A percentile compares a stretch with the other conserved stretches of the same genome.
Conservation (phyloP, 2,888 invertebrate genomes). For the Callinectes sapidus region DNA sequence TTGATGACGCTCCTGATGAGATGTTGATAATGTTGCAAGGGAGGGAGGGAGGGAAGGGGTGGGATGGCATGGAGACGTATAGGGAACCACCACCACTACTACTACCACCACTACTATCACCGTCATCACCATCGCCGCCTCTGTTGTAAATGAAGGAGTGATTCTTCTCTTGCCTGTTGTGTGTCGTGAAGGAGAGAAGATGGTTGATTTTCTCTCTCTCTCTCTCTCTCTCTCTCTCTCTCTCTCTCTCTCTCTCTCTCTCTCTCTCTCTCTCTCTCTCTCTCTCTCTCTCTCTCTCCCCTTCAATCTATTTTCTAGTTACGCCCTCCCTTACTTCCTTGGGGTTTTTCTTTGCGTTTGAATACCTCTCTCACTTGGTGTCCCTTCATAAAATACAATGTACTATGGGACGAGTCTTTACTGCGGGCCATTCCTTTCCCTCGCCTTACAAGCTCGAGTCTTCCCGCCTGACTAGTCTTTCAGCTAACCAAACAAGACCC, state of each 20-base stretch:
- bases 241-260: neutral
- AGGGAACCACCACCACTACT: neutral
- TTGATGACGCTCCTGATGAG: slow-evolving; percentile 30
- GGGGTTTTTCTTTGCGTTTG: neutral
- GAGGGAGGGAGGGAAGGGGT: neutral
- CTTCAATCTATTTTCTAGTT: neutral
- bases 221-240: neutral
- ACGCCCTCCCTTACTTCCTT: neutral
- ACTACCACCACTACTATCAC: no score
- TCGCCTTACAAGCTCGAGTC: neutral
- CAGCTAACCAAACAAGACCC: neutral
- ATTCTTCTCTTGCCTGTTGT: neutral
- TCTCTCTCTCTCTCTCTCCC: neutral
- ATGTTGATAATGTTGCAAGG: slow-evolving; percentile 26
- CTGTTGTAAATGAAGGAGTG: neutral
- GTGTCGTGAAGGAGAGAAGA: slow-evolving; percentile 19
- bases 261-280: neutral
- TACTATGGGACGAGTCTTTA: neutral
- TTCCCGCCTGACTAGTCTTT: neutral
- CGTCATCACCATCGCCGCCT: neutral
- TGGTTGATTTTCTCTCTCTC: neutral
- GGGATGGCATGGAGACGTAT: neutral
- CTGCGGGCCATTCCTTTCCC: neutral
- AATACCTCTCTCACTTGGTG: neutral
- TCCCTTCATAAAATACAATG: neutral